These are phyloP conservation scores for Myrmecophaga tridactyla DNA, from an alignment of 2,113 vertebrate species.

Conservation along the genomic window DNA sequence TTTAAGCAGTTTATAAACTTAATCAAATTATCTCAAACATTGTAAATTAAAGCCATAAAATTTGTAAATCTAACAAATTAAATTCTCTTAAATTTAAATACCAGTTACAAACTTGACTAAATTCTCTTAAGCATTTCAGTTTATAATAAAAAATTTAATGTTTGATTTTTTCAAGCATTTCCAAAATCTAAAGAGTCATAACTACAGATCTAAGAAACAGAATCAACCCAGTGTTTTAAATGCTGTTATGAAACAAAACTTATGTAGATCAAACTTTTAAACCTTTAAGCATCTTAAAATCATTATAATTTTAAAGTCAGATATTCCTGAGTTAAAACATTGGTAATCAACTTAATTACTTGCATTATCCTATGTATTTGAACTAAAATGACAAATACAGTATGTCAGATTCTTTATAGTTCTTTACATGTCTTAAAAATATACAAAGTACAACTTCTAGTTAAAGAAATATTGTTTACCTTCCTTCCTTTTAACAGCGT, in stretches of 20 bases:
- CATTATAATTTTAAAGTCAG: background rate
- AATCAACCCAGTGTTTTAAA: background rate
- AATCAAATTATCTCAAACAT: conserved; percentile 1
- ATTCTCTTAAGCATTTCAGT: background rate
- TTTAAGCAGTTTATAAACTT: background rate
- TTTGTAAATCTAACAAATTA: background rate
- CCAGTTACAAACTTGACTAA: background rate
- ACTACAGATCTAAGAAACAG: conserved; percentile 1
- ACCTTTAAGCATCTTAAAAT: conserved; percentile 8
- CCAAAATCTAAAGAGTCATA: background rate
- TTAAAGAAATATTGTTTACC: background rate
- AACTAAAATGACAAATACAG: background rate
- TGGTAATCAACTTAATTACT: background rate
- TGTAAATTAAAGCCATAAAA: background rate
- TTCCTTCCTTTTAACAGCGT: background rate
- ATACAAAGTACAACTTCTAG: background rate
- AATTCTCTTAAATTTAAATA: background rate
- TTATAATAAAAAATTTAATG: background rate
- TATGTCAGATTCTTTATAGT: background rate
- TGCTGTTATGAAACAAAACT: background rate
- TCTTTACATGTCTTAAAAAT: background rate
- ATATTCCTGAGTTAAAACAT: conserved; percentile 24
- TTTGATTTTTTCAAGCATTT: conserved; percentile 26
- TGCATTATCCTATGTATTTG: conserved; percentile 5
- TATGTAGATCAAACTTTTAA: background rate